These are phyloP conservation scores for Saguinus midas DNA, from an alignment of 2,113 vertebrate species.

Conservation along the genomic window DNA sequence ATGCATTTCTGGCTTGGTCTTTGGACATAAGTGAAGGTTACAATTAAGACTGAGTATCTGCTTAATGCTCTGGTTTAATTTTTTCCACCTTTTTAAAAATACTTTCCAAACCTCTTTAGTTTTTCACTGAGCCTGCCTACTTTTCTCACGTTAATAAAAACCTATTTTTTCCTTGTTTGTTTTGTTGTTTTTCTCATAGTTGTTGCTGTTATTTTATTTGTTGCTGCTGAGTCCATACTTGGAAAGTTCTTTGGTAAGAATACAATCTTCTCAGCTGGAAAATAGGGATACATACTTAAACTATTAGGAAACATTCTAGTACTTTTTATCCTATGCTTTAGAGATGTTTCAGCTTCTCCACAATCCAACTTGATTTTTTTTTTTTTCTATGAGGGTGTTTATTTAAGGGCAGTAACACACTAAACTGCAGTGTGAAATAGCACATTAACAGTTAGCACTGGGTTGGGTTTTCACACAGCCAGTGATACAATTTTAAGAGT, in stretches of 20 bases:
- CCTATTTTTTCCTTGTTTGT: neutral
- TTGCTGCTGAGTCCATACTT: neutral
- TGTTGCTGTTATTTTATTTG: neutral
- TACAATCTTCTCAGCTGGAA: neutral
- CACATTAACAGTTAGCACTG: conserved; percentile 56
- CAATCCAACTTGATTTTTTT: neutral
- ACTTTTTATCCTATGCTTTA: neutral
- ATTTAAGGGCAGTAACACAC: conserved; percentile 32
- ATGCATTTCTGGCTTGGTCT: neutral
- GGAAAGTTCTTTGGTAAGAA: neutral
- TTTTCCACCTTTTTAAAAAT: neutral
- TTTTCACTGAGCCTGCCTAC: neutral
- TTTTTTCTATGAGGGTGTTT: neutral
- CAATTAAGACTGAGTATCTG: neutral
- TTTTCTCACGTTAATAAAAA: neutral
- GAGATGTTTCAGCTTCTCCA: neutral
- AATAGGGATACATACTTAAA: neutral
- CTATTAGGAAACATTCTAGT: neutral
- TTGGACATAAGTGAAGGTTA: neutral
- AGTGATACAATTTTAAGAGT: conserved; percentile 62
- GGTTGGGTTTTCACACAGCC: conserved; percentile 53
- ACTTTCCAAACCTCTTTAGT: neutral
- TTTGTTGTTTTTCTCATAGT: neutral
- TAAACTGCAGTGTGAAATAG: neutral
- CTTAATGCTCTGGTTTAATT: neutral